Evolutionary conservation across 2,113 vertebrate genomes (phyloP).

Genomic region (Dascyllus trimaculatus): DNA sequence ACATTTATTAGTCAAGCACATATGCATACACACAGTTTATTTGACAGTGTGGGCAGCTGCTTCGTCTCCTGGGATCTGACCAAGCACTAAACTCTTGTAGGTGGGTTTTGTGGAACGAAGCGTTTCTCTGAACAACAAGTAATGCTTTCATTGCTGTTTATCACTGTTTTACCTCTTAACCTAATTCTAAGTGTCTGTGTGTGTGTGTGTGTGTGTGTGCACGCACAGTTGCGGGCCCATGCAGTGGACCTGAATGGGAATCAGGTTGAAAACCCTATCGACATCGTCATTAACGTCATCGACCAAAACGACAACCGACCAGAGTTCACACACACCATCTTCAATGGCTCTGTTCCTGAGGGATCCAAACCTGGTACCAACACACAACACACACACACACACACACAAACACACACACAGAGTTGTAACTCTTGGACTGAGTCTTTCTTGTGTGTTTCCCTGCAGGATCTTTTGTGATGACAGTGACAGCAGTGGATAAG

Average conservation of each 20-base stretch:
- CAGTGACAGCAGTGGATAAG: constrained; percentile 94
- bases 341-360: constrained; percentile 96
- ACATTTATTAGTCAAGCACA: too few species aligned
- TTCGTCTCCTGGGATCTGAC: background rate
- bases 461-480: constrained; percentile 96
- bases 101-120: too few species aligned
- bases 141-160: background rate
- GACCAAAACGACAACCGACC: constrained; percentile 98
- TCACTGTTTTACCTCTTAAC: background rate
- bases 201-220: constrained; percentile 46
- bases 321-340: constrained; percentile 94
- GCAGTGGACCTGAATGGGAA: constrained; percentile 98
- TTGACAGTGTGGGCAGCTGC: too few species aligned
- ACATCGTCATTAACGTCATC: constrained; percentile 98
- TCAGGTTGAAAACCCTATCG: constrained; percentile 98
- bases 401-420: background rate
- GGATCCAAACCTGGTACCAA: constrained; percentile 94
- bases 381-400: constrained; percentile 19
- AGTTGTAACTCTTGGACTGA: too few species aligned
- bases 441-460: background rate
- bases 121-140: too few species aligned
- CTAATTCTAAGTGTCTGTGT: constrained; percentile 27
- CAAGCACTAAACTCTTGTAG: background rate
- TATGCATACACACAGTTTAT: too few species aligned
- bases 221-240: constrained; percentile 91